Evolutionary conservation across 2,113 vertebrate species (phyloP), one percentile per base, ranked within the genome.

Genomic region (Zapus hudsonius): DNA sequence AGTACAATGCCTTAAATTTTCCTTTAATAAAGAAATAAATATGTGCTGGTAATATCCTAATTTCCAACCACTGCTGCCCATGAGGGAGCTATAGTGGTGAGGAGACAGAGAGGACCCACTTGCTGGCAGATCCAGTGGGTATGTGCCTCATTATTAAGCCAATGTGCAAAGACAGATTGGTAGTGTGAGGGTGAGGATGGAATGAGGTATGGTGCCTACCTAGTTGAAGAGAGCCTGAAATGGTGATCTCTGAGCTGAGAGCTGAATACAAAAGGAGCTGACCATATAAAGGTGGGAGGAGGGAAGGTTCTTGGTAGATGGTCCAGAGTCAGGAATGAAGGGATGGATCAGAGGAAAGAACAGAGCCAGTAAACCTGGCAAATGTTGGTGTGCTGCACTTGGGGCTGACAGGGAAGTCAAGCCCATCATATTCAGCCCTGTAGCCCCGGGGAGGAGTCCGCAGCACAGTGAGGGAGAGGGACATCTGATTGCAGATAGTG

Each of bases 361-460:
- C 4, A 15, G 38, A 22, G 7, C 1, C 2, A 29, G 0, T 40
- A 1, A 89, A 16, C 25, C 40, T 36, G 1, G 23, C 33, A 42
- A 74, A 25, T 3, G 52, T 57, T 72, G 27, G 25, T 4, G 11
- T 3, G 3, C 40, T 66, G 47, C 25, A 7, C 2, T 31, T 91
- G 66, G 80, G 4, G 9, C 19, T 55, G 31, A 25, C 31, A 27
- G 55, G n/a, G 59, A 17, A 47, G 11, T 59, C 36, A 55, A 25
- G 27, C 66, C 3, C 0, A 2, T 4, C 19, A 36, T 16, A 31
- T 5, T 29, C 23, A 52, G 8, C 59, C 0, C 20, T 8, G 20
- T 6, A 0, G 10, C 20, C 11, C 16, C 9, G 3, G 22, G 10
- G 17, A 75, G 40, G 66, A 3, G 7, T 1, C 1, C 1, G 0